Base-by-base conservation (phyloP, 2,888 invertebrate genomes). In the Nomada hirtipes region DNA sequence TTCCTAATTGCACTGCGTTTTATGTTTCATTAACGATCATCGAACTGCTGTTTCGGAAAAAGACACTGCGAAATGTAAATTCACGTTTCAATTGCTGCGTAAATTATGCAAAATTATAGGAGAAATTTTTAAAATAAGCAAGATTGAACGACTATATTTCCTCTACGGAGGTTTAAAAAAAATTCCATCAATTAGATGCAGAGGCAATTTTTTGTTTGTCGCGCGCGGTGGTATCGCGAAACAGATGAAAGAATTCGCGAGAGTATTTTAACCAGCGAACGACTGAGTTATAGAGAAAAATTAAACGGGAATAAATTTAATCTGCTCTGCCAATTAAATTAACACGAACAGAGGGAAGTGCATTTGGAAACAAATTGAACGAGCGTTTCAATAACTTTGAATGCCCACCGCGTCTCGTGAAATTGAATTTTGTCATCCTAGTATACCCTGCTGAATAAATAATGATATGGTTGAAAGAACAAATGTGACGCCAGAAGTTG, bases 231-330 rank as follows among this genome's bases (percentile, higher is more conserved):
- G 36, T 13, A 47, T 23, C 23, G 36, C 36, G 23, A 60, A 59
- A 42, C n/a, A 36, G 57, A 65, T 68, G 47, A 59, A 36, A 74
- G 59, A 68, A 59, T 68, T 36, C 18, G 7, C 9, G 11, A 7
- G 42, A 36, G 59, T 50, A 36, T 74, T 50, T 68, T n/a, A n/a
- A 68, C 18, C 59, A 29, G 4, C 13, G 26, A 50, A 36, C 50
- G 47, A 59, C 10, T 15, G 36, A 74, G n/a, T 50, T 23, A 23
- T n/a, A 26, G 26, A 23, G 20, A 11, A 36, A 59, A 59, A 67
- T 74, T 74, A 36, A 68, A 50, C 9, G 15, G 36, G 63, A 23
- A 29, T 42, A 55, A 67, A 50, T 67, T 67, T 59, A 74, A 64
- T 73, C 44, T 64, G 55, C 26, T 29, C n/a, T 29, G 11, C 26